Base-by-base conservation (phyloP, 2,113 vertebrate genomes). In the Platichthys stellatus region DNA sequence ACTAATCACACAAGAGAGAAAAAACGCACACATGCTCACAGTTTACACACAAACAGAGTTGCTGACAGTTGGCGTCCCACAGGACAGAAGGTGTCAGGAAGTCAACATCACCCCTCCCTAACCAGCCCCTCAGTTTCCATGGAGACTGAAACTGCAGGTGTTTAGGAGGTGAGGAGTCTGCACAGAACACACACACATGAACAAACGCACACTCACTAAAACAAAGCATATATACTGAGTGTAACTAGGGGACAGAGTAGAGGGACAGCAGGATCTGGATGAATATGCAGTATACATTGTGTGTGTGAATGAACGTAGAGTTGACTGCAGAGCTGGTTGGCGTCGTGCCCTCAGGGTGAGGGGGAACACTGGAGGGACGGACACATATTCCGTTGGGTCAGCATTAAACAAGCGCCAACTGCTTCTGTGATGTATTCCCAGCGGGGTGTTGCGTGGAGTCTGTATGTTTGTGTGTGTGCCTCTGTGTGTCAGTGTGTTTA, bases 321-420 rank as follows among this genome's bases (percentile, higher is more conserved):
- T 58, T 65, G 71, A 75, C n/a, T 68, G 63, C 49, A 74, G 56
- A 70, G 77, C 18, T 53, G 11, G 3, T 24, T 89, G 80, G 80
- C 61, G 0, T 11, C 0, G 8, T 73, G 83, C 69, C 78, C 66
- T 74, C 40, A 53, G 78, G 85, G 68, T 69, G 89, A 80, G 74
- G 64, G 69, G 84, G 69, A 84, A 80, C 82, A 85, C 83, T 83
- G 61, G 56, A 76, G 80, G 81, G 62, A 77, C 1, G 72, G 62
- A 85, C 59, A 49, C 31, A 40, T 80, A 86, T 92, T 90, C 72
- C 43, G 45, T 60, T 75, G 73, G 88, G 84, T 93, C 92, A 93
- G 88, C 92, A 75, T 86, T 93, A 89, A 92, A 86, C 80, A 89
- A 84, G 72, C 65, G 74, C 89, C 88, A 90, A 85, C 82, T 84